Evolutionary conservation across 2,888 invertebrate genomes (phyloP).

Genomic region (Pterostichus madidus): DNA sequence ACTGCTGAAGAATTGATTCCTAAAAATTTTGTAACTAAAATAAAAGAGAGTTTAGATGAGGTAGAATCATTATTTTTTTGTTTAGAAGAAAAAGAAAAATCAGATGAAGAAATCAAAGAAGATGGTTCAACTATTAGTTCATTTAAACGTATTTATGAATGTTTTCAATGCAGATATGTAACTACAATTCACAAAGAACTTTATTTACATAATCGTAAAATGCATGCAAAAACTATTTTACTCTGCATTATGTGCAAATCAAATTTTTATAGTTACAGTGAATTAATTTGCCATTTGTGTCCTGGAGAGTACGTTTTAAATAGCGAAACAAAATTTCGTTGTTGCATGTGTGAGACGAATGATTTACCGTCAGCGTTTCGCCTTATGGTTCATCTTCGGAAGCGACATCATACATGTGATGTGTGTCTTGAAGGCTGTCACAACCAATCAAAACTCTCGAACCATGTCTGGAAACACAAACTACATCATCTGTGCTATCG

Average conservation of each 20-base stretch:
- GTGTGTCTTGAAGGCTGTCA: constrained; percentile 91
- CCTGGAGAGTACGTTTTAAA: constrained; percentile 86
- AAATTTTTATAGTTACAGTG: constrained; percentile 92
- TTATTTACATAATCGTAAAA: constrained; percentile 91
- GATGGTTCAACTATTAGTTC: constrained; percentile 73
- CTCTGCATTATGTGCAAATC: constrained; percentile 93
- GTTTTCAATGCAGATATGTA: constrained; percentile 91
- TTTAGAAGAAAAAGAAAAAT: constrained; percentile 84
- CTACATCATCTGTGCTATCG: constrained; percentile 92
- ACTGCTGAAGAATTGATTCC: constrained; percentile 87
- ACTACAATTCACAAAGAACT: constrained; percentile 90
- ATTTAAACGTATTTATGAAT: constrained; percentile 87
- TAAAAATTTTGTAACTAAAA: constrained; percentile 84
- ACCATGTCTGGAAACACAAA: constrained; percentile 95
- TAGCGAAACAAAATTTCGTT: constrained; percentile 86
- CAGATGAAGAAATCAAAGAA: constrained; percentile 77
- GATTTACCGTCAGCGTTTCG: constrained; percentile 92
- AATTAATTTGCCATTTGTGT: constrained; percentile 91
- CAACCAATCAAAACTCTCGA: constrained; percentile 88
- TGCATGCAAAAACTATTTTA: constrained; percentile 90
- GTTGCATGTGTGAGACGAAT: constrained; percentile 88
- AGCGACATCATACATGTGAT: constrained; percentile 91
- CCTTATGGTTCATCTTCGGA: constrained; percentile 92
- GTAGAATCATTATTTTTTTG: constrained; percentile 85
- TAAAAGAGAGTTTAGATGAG: constrained; percentile 82